phyloP scores from a whole-genome alignment of 1,140 invertebrate species.

The Drosophila nannoptera region DNA sequence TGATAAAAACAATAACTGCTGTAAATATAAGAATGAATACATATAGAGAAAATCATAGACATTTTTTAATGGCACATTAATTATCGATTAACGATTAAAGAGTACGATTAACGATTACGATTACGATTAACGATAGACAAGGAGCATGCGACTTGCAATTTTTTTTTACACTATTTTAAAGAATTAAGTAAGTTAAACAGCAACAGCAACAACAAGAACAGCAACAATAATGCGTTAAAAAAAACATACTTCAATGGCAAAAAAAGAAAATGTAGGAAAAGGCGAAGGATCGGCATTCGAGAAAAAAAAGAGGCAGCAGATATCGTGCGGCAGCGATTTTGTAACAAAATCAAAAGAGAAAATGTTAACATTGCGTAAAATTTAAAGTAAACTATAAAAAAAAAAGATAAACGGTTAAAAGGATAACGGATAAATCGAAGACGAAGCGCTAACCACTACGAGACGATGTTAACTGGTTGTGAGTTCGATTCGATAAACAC shows the following conservation, averaged over 20 bases:
- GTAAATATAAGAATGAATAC: slow-evolving; percentile 78
- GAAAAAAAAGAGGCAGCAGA: slow-evolving; percentile 12
- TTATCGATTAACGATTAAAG: slow-evolving; percentile 20
- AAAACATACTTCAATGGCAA: slow-evolving; percentile 27
- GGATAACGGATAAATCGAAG: slow-evolving; percentile 29
- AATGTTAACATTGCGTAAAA: slow-evolving; percentile 76
- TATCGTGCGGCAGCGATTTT: slow-evolving; percentile 56
- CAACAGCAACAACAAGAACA: neutral
- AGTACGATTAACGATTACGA: too few species aligned
- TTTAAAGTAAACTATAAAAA: slow-evolving; percentile 39
- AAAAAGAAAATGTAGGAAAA: neutral
- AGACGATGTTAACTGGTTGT: slow-evolving; percentile 61
- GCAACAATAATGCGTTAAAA: slow-evolving; percentile 51
- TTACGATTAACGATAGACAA: slow-evolving; percentile 12
- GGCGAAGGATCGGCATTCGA: too few species aligned
- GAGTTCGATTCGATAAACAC: slow-evolving; percentile 49
- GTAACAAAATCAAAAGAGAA: slow-evolving; percentile 74
- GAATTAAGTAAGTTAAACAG: slow-evolving; percentile 54
- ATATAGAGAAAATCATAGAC: slow-evolving; percentile 74
- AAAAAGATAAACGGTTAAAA: slow-evolving; percentile 13
- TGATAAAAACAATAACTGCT: slow-evolving; percentile 60
- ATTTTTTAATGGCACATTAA: slow-evolving; percentile 77
- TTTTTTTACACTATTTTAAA: slow-evolving; percentile 77
- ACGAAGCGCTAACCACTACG: slow-evolving; percentile 36
- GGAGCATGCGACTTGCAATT: slow-evolving; percentile 70